phyloP scores from a whole-genome alignment of 2,113 vertebrate species.

The Passerina amoena region DNA sequence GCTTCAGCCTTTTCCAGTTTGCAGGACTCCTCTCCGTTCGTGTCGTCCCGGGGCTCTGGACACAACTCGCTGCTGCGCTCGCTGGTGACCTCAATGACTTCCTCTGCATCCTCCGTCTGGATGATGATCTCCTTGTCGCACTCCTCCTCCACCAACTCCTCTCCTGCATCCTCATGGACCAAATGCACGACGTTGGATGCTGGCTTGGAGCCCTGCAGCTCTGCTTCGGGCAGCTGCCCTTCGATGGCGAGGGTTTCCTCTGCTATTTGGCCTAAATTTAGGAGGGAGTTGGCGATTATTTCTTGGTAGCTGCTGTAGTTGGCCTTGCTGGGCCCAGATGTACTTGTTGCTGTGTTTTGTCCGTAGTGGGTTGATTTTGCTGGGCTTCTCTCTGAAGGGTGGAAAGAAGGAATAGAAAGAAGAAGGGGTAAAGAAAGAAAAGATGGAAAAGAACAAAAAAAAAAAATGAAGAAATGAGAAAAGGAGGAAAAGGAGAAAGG shows the following conservation, averaged over 20 bases:
- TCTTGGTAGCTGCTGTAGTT: slow-evolving; percentile 82
- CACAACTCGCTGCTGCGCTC: slow-evolving; percentile 69
- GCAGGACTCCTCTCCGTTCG: slow-evolving; percentile 30
- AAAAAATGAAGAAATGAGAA: accelerated
- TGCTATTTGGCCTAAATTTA: slow-evolving; percentile 83
- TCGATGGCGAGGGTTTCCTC: slow-evolving; percentile 71
- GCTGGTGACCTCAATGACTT: slow-evolving; percentile 73
- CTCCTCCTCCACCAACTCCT: slow-evolving; percentile 69
- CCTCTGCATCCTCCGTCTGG: slow-evolving; percentile 74
- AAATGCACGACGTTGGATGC: slow-evolving; percentile 21
- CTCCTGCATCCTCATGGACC: slow-evolving; percentile 53
- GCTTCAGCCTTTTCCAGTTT: slow-evolving; percentile 64
- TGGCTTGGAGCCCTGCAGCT: slow-evolving; percentile 52
- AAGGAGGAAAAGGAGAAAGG: not conserved
- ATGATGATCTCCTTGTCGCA: slow-evolving; percentile 76
- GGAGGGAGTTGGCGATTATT: slow-evolving; percentile 87
- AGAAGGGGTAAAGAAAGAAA: not conserved
- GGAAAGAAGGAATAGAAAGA: not conserved
- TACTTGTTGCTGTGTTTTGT: slow-evolving; percentile 29
- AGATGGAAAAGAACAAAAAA: accelerated
- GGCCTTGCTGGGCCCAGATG: slow-evolving; percentile 64
- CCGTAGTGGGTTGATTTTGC: slow-evolving; percentile 35
- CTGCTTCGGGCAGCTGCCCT: slow-evolving; percentile 46
- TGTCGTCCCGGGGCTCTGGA: slow-evolving; percentile 12
- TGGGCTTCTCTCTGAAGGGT: slow-evolving; percentile 58